Evolutionary conservation across 2,797 vertebrate genomes (phyloP).

Genomic region (Microctenopoma steveboyesi): DNA sequence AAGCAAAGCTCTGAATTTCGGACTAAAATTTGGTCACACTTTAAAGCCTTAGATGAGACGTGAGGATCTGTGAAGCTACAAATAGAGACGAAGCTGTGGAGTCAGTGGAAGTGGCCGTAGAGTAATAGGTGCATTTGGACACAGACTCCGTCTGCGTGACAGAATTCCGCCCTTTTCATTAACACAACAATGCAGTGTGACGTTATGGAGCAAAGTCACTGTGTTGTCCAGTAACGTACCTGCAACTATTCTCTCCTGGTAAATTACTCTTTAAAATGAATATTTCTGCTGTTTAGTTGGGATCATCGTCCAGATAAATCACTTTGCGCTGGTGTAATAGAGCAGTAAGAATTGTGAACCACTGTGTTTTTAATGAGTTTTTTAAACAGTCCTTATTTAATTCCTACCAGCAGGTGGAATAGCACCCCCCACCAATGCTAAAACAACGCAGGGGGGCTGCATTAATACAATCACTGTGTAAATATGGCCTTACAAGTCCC

Average conservation of each 20-base stretch:
- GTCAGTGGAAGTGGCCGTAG: neutral
- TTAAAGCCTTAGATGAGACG: too few relatives aligned
- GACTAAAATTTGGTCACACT: neutral
- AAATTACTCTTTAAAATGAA: too few relatives aligned
- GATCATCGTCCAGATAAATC: neutral
- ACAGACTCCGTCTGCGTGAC: too few relatives aligned
- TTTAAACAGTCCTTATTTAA: neutral
- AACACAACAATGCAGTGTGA: too few relatives aligned
- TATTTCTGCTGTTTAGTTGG: neutral
- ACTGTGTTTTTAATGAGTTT: neutral
- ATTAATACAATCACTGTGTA: constrained; percentile 13
- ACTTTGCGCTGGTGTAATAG: neutral
- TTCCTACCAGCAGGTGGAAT: neutral
- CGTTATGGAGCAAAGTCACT: too few relatives aligned
- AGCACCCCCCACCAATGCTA: neutral
- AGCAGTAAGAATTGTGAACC: too few relatives aligned
- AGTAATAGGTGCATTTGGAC: too few relatives aligned
- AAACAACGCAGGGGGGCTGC: constrained; percentile 7
- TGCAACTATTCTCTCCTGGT: neutral
- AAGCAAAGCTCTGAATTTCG: neutral
- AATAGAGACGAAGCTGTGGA: neutral
- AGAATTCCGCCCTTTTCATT: too few relatives aligned
- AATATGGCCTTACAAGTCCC: neutral
- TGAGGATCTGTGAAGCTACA: neutral
- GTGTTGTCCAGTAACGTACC: neutral